Base-by-base conservation (phyloP, 2,888 invertebrate genomes). In the Bembecia ichneumoniformis region DNA sequence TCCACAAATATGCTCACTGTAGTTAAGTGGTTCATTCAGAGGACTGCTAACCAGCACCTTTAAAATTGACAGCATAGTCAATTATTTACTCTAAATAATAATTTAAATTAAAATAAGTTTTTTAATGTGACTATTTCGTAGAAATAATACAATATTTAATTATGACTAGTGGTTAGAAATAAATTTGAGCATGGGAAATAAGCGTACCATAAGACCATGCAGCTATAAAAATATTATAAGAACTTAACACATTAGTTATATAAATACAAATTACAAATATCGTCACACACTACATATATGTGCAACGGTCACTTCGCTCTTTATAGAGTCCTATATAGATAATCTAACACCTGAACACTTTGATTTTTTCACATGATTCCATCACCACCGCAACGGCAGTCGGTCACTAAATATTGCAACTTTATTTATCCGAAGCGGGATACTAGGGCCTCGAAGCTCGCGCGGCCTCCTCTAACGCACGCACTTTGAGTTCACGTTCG, bases 401-500 rank as follows among this genome's bases (percentile, higher is more conserved):
- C 20, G 7, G n/a, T 20, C 20, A 5, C 20, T 28, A 9, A 9
- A 28, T 28, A 28, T 28, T 28, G 28, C 28, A 28, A 28, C 28
- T 9, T 28, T 9, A 28, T 28, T 28, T 28, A 28, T 28, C 46
- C 49, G 54, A 52, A 46, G 52, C 49, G 36, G 54, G 47, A 51
- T 57, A 62, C 75, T 83, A 88, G 52, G 88, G 87, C 1, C 88
- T 76, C 54, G 83, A 80, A 36, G 84, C 93, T 70, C 94, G 90
- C 59, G 95, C 94, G 58, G 95, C 95, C 86, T 95, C 94, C 86
- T 95, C 95, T 64, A 95, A 87, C 58, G 94, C 94, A 69, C 95
- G 90, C 70, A 95, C 93, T 88, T 95, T 95, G 67, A 95, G 89
- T 84, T 95, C 94, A 59, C 94, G 90, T 70, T 95, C 94, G 63